phyloP scores from a whole-genome alignment of 2,888 invertebrate genomes.

The Eilema depressum region DNA sequence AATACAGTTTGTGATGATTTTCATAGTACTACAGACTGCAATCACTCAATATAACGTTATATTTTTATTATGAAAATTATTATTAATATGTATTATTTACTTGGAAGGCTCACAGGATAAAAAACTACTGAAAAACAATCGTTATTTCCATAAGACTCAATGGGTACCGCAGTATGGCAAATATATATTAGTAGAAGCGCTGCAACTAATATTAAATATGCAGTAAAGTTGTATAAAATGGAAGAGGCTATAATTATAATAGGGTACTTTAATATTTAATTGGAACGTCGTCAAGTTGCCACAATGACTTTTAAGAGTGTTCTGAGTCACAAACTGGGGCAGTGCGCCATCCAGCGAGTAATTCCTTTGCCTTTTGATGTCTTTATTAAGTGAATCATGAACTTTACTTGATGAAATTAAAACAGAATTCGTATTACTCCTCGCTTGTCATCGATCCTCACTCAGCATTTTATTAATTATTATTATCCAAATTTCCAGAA shows the following conservation, averaged over 20 bases:
- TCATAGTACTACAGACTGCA: no score
- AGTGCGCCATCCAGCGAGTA: constrained; percentile 49
- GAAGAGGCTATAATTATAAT: no score
- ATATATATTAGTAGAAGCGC: constrained; percentile 18
- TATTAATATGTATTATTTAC: no score
- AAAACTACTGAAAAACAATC: no score
- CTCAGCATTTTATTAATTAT: constrained; percentile 41
- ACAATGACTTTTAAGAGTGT: constrained; percentile 54
- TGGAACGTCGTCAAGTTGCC: constrained; percentile 54
- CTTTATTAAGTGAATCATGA: constrained; percentile 58
- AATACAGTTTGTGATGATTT: no score
- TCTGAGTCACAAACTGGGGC: constrained; percentile 49
- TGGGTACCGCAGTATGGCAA: no score
- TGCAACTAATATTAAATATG: constrained; percentile 27
- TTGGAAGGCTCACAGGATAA: no score
- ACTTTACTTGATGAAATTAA: constrained; percentile 56
- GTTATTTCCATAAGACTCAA: no score
- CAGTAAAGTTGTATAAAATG: constrained; percentile 37
- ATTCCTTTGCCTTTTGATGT: constrained; percentile 58
- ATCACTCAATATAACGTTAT: no score
- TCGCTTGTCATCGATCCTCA: constrained; percentile 43
- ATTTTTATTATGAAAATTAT: no score
- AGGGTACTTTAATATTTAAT: constrained; percentile 58
- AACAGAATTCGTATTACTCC: constrained; percentile 47
- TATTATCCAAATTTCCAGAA: constrained; percentile 29